Percentiles rank a stretch among this genome's conserved stretches.
These are phyloP conservation scores for Sepioteuthis lessoniana DNA, from an alignment of 2,888 invertebrate species.

Conservation along the genomic window DNA sequence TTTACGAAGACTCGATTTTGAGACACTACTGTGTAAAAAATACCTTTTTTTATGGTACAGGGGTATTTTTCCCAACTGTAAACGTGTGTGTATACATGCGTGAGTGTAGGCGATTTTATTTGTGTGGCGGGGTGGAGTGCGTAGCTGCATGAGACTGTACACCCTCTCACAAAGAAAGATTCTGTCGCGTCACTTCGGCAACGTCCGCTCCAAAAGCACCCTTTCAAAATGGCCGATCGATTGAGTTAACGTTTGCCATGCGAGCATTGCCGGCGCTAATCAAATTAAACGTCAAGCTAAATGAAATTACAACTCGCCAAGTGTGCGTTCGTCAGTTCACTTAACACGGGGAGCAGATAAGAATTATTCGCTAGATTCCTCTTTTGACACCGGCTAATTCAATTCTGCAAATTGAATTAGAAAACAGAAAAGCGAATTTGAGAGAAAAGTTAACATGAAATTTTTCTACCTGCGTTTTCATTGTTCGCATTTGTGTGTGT, in stretches of 20 bases:
- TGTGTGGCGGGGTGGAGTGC: neutral
- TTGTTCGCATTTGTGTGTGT: neutral
- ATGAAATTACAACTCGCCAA: constrained; percentile 4
- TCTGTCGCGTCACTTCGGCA: neutral
- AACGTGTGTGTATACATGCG: neutral
- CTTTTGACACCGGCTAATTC: neutral
- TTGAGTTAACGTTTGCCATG: constrained; percentile 1
- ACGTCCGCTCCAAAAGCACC: neutral
- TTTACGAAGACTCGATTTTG: too few species aligned
- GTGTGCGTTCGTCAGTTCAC: neutral
- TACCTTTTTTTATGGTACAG: too few species aligned
- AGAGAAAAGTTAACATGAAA: neutral
- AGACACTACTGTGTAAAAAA: too few species aligned
- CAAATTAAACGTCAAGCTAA: neutral
- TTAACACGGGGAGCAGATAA: neutral
- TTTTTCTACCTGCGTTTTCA: neutral
- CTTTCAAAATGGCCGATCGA: neutral
- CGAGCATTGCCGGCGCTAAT: neutral
- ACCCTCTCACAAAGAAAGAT: neutral
- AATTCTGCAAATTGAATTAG: neutral
- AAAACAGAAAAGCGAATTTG: neutral
- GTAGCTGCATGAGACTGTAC: neutral
- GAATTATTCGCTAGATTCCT: constrained; percentile 8
- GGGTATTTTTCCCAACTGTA: neutral
- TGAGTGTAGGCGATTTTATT: neutral